Conservation (phyloP, 2,888 invertebrate genomes). For the Limnephilus auricula region DNA sequence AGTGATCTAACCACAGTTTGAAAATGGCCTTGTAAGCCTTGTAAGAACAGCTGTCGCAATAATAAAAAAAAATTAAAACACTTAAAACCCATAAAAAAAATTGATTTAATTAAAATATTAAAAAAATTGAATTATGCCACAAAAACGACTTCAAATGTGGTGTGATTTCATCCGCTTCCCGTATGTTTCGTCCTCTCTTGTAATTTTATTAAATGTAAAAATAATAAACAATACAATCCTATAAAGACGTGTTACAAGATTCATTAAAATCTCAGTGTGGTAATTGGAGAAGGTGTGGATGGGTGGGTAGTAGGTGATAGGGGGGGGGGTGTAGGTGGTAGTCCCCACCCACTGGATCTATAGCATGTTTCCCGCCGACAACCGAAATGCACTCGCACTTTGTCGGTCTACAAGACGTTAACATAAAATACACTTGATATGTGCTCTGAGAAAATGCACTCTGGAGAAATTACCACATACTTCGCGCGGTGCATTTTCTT, state of each 20-base stretch:
- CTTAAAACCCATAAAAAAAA: too few relatives aligned
- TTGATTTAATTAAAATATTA: too few relatives aligned
- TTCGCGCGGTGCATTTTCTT: conserved; percentile 53
- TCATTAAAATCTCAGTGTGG: not conserved
- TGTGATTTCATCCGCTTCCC: too few relatives aligned
- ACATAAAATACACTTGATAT: conserved; percentile 62
- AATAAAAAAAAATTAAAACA: too few relatives aligned
- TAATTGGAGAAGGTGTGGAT: not conserved
- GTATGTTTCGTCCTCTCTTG: too few relatives aligned
- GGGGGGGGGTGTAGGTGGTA: not conserved
- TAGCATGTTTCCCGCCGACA: conserved; percentile 9
- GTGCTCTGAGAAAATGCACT: conserved; percentile 60
- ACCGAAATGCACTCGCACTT: conserved; percentile 43
- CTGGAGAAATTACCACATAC: conserved; percentile 59
- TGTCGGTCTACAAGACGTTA: conserved; percentile 44
- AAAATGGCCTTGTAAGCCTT: too few relatives aligned
- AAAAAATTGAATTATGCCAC: too few relatives aligned
- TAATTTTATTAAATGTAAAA: not conserved
- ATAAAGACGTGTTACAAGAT: not conserved
- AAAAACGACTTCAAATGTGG: too few relatives aligned
- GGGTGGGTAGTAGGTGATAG: not conserved
- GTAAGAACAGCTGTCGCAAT: too few relatives aligned
- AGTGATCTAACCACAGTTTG: too few relatives aligned
- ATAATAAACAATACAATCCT: not conserved
- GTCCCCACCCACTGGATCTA: not conserved